phyloP scores from a whole-genome alignment of 1,140 invertebrate genomes.

The Neelides sp. region DNA sequence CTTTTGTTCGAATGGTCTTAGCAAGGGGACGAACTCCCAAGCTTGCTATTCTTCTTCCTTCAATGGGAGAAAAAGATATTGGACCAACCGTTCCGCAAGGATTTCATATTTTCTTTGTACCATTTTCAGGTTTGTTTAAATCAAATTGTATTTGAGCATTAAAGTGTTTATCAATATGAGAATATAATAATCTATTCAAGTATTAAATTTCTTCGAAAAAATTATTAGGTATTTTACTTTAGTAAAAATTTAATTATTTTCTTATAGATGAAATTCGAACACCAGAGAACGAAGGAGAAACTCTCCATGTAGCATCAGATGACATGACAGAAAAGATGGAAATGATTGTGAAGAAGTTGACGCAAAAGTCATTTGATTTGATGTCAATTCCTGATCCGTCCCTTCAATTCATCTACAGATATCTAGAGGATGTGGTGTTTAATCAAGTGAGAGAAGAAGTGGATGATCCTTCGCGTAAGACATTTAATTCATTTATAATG shows the following conservation, averaged over 20 bases:
- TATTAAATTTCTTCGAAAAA: no score
- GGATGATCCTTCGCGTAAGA: background rate
- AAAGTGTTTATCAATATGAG: no score
- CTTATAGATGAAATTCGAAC: constrained; percentile 19
- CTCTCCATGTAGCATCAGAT: background rate
- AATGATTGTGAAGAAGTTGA: constrained; percentile 21
- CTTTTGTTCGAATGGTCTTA: constrained; percentile 14
- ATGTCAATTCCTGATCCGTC: constrained; percentile 12
- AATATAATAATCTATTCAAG: no score
- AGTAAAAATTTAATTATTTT: background rate
- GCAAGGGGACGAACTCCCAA: constrained; percentile 18
- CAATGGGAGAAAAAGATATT: background rate
- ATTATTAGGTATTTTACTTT: constrained; percentile 2
- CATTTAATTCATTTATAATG: background rate
- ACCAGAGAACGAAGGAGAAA: background rate
- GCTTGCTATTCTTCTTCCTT: constrained; percentile 19
- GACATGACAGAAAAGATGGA: constrained; percentile 14
- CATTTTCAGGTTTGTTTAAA: constrained; percentile 15
- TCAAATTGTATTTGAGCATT: background rate
- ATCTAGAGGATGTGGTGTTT: constrained; percentile 19
- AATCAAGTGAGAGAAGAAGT: constrained; percentile 12
- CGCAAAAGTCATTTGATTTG: constrained; percentile 14
- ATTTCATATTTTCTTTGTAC: constrained; percentile 15
- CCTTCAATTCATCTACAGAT: constrained; percentile 15
- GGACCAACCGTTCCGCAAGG: constrained; percentile 19